Evolutionary conservation across 2,113 vertebrate species (phyloP).

Genomic region (Melanerpes formicivorus): DNA sequence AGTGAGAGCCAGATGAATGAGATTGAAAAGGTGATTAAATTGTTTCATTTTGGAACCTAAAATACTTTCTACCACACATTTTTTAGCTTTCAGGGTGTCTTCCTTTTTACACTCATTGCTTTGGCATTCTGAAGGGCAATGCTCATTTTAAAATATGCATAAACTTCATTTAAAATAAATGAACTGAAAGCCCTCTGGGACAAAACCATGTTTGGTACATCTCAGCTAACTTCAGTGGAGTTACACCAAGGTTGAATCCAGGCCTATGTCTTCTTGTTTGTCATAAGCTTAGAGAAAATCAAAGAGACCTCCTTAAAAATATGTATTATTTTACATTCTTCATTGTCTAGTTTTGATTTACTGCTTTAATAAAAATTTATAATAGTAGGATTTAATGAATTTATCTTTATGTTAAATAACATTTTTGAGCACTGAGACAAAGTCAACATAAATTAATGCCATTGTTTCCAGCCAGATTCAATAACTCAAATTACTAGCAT

Average conservation of each 20-base stretch:
- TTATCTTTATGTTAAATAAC: conserved; percentile 29
- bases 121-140: conserved; percentile 56
- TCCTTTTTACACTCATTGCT: conserved; percentile 9
- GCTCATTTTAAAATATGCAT: conserved; percentile 66
- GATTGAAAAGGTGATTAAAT: neutral
- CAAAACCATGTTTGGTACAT: conserved; percentile 12
- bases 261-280: neutral
- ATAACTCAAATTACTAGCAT: conserved; percentile 4
- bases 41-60: conserved; percentile 6
- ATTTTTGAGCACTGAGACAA: conserved; percentile 6
- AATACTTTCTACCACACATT: neutral
- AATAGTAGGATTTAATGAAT: neutral
- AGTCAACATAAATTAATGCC: neutral
- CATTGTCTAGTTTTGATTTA: neutral
- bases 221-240: conserved; percentile 8
- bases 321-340: neutral
- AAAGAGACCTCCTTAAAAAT: neutral
- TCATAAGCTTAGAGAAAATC: neutral
- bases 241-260: conserved; percentile 26
- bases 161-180: conserved; percentile 61
- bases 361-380: neutral
- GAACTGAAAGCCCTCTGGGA: conserved; percentile 20
- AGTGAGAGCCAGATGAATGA: neutral
- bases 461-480: conserved; percentile 36
- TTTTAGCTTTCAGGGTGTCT: conserved; percentile 33